Base-by-base conservation (phyloP, 2,888 invertebrate genomes). In the Saturnia pavonia region DNA sequence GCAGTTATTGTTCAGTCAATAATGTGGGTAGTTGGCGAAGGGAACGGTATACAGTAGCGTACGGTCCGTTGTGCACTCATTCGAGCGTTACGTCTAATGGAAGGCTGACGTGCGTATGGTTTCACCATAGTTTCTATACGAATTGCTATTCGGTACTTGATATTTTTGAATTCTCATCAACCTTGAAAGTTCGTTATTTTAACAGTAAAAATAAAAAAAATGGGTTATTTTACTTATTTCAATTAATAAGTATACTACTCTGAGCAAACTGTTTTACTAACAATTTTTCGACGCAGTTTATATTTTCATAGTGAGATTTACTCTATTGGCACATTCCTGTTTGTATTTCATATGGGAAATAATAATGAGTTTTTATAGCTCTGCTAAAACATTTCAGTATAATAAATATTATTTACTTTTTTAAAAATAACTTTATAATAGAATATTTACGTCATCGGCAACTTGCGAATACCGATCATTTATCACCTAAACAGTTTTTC, bases 21-120 rank as follows among this genome's bases (percentile, higher is more conserved):
- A 82, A 78, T 81, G 83, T 69, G 85, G 87, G 85, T 87, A 87
- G 84, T 81, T 74, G 67, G 73, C 74, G 81, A 85, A 85, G 82
- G 83, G 80, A 79, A 80, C 78, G 84, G 77, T 81, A 82, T 85
- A 84, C 79, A 83, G 79, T 74, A 72, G 74, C 66, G 76, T 76
- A 77, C 82, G 79, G 78, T 48, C 73, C 71, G 74, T 63, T 78
- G 78, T 74, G 79, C 74, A 79, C 79, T 84, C 82, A 87, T 74
- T 87, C 82, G 77, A 78, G 82, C 81, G 82, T 76, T 76, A 72
- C 74, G 71, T 73, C 74, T 78, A 74, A 76, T 68, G 70, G 74
- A 77, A 80, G 77, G 79, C 75, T 75, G 77, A 78, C 82, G 80
- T 77, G 66, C 65, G 69, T 72, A 78, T 82, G 69, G 72, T 73